Percentiles rank a stretch among this genome's conserved stretches.
Evolutionary conservation across 2,797 vertebrate genomes (phyloP).

Genomic region (Onychomys arenicola): DNA sequence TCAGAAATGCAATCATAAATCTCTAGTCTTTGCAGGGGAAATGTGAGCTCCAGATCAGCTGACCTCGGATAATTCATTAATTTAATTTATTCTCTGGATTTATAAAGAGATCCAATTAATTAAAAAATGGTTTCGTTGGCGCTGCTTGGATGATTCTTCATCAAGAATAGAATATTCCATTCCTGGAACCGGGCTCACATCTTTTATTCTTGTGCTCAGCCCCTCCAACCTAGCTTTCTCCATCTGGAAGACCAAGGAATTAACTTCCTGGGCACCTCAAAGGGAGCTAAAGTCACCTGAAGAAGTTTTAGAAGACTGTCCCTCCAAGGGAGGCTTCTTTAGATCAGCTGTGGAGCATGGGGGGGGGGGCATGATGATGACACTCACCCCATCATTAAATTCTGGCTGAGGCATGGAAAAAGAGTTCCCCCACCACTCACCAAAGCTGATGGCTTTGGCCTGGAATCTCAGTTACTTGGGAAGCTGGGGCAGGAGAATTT

Average conservation of each 20-base stretch:
- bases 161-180: neutral
- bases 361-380: neutral
- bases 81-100: constrained; percentile 73
- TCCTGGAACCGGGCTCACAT: constrained; percentile 63
- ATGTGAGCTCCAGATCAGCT: constrained; percentile 72
- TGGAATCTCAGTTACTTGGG: neutral
- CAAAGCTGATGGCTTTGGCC: neutral
- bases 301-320: neutral
- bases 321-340: neutral
- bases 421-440: no score
- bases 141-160: neutral
- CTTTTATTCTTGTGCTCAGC: neutral
- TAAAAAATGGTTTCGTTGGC: constrained; percentile 59
- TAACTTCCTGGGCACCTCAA: neutral
- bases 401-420: neutral
- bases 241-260: constrained; percentile 5
- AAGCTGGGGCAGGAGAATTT: neutral
- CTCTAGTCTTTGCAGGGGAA: constrained; percentile 58
- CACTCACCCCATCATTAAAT: neutral
- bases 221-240: neutral
- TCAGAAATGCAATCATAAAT: constrained; percentile 66
- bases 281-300: neutral
- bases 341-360: neutral
- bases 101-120: constrained; percentile 66
- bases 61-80: constrained; percentile 62